These are phyloP conservation scores for Pterocles orientalis DNA, from an alignment of 2,113 vertebrate species.

Conservation along the genomic window DNA sequence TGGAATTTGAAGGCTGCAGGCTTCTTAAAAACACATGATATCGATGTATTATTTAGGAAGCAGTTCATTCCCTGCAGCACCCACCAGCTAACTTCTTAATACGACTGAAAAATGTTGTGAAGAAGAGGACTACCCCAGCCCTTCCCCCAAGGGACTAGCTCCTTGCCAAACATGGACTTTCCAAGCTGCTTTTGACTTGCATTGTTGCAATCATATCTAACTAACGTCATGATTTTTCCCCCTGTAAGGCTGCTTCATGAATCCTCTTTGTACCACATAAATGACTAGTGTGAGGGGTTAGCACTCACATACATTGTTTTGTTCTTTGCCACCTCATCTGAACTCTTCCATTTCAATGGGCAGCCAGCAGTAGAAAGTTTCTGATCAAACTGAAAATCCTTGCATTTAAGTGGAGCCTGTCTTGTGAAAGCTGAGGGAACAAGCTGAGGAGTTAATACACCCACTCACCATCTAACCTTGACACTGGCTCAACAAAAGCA, in stretches of 20 bases:
- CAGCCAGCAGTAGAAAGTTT: background rate
- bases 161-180: background rate
- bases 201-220: background rate
- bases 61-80: background rate
- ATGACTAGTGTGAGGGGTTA: background rate
- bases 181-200: background rate
- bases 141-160: background rate
- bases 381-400: slow-evolving; percentile 20
- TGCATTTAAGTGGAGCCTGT: slow-evolving; percentile 1
- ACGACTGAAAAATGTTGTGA: background rate
- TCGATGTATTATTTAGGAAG: background rate
- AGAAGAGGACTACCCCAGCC: background rate
- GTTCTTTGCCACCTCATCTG: background rate
- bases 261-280: background rate
- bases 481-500: slow-evolving; percentile 16
- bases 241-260: background rate
- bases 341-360: background rate
- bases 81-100: background rate
- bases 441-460: slow-evolving; percentile 38
- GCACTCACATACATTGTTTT: background rate
- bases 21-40: background rate
- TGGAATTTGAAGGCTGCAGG: background rate
- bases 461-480: slow-evolving; percentile 41
- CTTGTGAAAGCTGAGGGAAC: slow-evolving; percentile 33
- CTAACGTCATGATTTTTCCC: background rate